Conservation (phyloP, 2,888 invertebrate genomes). For the Leucania comma region DNA sequence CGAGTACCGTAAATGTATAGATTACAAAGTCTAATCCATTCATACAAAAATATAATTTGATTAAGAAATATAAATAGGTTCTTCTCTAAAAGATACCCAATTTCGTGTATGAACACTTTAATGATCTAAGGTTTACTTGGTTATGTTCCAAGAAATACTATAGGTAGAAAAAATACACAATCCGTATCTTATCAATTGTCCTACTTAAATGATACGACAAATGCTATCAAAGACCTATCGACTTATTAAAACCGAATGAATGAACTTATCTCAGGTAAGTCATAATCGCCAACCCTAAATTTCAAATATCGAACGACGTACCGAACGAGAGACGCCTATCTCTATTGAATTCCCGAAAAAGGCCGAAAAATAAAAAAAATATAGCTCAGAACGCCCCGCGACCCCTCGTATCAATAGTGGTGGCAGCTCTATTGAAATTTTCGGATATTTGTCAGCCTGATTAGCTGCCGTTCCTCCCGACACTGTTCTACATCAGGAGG, state of each 20-base stretch:
- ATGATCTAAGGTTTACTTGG: too few relatives aligned
- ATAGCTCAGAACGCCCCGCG: conserved; percentile 67
- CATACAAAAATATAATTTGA: not conserved
- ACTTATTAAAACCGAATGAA: not conserved
- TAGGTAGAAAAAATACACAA: not conserved
- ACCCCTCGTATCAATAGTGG: conserved; percentile 83
- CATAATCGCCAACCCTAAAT: conserved; percentile 78
- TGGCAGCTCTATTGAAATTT: conserved; percentile 83
- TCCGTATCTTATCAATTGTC: not conserved
- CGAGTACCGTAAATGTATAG: too few relatives aligned
- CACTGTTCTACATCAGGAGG: conserved; percentile 75
- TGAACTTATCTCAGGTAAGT: conserved; percentile 3
- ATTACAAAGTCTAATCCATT: not conserved
- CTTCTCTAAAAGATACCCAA: not conserved
- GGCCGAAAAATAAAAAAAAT: conserved; percentile 76
- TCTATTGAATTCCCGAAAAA: conserved; percentile 90
- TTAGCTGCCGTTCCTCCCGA: conserved; percentile 84
- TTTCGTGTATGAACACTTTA: too few relatives aligned
- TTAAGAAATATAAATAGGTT: not conserved
- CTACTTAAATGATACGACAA: not conserved
- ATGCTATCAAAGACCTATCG: not conserved
- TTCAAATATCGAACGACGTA: conserved; percentile 85
- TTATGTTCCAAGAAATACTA: too few relatives aligned
- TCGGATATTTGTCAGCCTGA: conserved; percentile 89
- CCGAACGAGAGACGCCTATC: conserved; percentile 86